A percentile compares a stretch with the other conserved stretches of the same genome.
Conservation (phyloP, 2,888 invertebrate genomes). For the Hirtodrosophila alboralis region DNA sequence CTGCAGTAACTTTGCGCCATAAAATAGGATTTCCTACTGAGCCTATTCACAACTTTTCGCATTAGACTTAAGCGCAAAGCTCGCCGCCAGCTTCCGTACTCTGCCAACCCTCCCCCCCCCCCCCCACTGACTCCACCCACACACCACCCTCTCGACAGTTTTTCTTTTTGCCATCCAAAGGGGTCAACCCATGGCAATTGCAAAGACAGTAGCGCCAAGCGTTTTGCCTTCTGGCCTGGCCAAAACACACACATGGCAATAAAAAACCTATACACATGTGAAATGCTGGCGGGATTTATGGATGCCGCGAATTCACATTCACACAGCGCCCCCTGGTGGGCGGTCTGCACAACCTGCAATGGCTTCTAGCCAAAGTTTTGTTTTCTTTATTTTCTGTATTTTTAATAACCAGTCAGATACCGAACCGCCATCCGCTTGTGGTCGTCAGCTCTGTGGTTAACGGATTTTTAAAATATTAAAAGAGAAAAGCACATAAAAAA, state of each 20-base stretch:
- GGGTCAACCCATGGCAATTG: conserved; percentile 56
- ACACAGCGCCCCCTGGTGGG: conserved; percentile 21
- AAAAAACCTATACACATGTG: conserved; percentile 76
- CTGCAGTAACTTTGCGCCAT: conserved; percentile 78
- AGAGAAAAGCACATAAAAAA: conserved; percentile 24
- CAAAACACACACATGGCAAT: conserved; percentile 53
- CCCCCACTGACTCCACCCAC: conserved; percentile 1
- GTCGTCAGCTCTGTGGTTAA: conserved; percentile 58
- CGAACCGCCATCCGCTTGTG: conserved; percentile 56
- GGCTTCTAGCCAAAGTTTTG: conserved; percentile 39
- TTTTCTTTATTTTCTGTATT: conserved; percentile 46
- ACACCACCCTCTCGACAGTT: conserved; percentile 11
- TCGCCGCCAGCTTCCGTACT: conserved; percentile 60
- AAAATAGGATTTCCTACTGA: conserved; percentile 80
- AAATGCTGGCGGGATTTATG: conserved; percentile 73
- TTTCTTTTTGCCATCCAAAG: conserved; percentile 23
- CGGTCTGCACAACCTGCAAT: conserved; percentile 8
- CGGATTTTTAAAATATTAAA: conserved; percentile 62
- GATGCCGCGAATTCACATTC: conserved; percentile 58
- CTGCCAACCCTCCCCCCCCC: not conserved
- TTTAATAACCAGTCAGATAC: conserved; percentile 74
- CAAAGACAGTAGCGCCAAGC: conserved; percentile 57
- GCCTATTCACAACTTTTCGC: conserved; percentile 80
- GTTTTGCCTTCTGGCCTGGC: conserved; percentile 33
- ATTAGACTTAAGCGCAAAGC: conserved; percentile 80